Evolutionary conservation across 2,888 invertebrate genomes (phyloP), one percentile per base, ranked within the genome.

Genomic region (Plagiodera versicolora): DNA sequence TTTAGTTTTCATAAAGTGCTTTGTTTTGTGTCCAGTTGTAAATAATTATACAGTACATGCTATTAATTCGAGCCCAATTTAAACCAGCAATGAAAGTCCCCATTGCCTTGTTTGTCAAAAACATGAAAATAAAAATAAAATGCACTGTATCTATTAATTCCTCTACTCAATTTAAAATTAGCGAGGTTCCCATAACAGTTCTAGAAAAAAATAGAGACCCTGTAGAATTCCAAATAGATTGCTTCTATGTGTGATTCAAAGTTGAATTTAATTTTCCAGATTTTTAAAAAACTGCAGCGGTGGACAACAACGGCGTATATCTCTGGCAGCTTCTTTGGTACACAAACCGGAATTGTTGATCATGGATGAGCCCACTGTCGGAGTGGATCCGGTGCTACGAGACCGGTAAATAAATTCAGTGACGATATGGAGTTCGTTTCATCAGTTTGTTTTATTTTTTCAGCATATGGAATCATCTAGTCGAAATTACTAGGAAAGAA

Each of bases 311-410:
- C 82, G 96, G 62, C 83, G 96, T 56, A 90, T 95, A 0, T 95
- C 95, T 0, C 86, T 96, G 67, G 94, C 95, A 0, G 92, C 91
- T 3, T 93, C 95, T 0, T 81, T 96, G 75, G 86, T 96, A 0
- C 95, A 95, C 75, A 90, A 90, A 68, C 96, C 96, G 0, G 91
- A 94, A 77, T 80, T 96, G 32, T 82, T 96, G 28, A 94, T 96
- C 60, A 80, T 96, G 72, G 96, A 96, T 74, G 96, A 96, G 75
- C 95, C 96, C 0, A 96, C 95, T 0, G 95, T 95, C 16, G 96
- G 95, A 0, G 84, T 96, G 59, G 96, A 96, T 81, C 95, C 60
- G 19, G 63, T 63, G 17, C 50, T 63, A 45, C 53, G 63, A 56
- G 54, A 52, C 30, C 50, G 59, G 60, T 59, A 49, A 28, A 39